These are phyloP conservation scores for Drosophila maculinotata DNA, from an alignment of 2,888 invertebrate genomes.

Conservation along the genomic window DNA sequence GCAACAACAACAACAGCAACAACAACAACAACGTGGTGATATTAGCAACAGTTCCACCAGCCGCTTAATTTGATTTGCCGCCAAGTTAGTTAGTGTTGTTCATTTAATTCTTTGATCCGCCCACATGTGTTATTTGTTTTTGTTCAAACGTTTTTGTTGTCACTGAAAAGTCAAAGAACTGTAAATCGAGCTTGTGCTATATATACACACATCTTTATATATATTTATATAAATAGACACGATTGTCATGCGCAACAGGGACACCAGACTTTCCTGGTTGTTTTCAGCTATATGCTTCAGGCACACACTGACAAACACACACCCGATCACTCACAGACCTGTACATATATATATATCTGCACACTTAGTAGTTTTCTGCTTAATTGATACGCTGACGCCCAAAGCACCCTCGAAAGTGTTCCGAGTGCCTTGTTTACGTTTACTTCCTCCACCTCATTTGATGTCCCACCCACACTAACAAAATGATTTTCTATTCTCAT, in stretches of 20 bases:
- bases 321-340: constrained; percentile 20
- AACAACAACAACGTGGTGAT: constrained; percentile 82
- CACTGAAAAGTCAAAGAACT: constrained; percentile 21
- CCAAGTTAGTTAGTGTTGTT: constrained; percentile 82
- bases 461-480: neutral
- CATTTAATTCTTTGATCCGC: constrained; percentile 55
- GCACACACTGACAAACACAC: constrained; percentile 24
- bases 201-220: neutral
- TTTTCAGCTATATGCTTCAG: constrained; percentile 40
- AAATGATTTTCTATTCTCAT: constrained; percentile 1
- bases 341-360: constrained; percentile 34
- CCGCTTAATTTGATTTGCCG: constrained; percentile 84
- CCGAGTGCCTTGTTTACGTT: constrained; percentile 8
- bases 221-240: constrained; percentile 2
- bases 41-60: constrained; percentile 80
- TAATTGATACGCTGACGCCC: constrained; percentile 46
- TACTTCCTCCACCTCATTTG: neutral
- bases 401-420: constrained; percentile 26
- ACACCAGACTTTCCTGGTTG: constrained; percentile 20
- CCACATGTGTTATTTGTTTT: constrained; percentile 31
- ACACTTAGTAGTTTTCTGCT: constrained; percentile 51
- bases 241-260: constrained; percentile 21
- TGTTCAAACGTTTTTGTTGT: constrained; percentile 25
- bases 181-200: constrained; percentile 12
- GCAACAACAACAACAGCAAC: constrained; percentile 66